A percentile compares a stretch with the other conserved stretches of the same genome.
phyloP scores from a whole-genome alignment of 53 echinoderm and acorn worm species.

The Apostichopus leukothele region DNA sequence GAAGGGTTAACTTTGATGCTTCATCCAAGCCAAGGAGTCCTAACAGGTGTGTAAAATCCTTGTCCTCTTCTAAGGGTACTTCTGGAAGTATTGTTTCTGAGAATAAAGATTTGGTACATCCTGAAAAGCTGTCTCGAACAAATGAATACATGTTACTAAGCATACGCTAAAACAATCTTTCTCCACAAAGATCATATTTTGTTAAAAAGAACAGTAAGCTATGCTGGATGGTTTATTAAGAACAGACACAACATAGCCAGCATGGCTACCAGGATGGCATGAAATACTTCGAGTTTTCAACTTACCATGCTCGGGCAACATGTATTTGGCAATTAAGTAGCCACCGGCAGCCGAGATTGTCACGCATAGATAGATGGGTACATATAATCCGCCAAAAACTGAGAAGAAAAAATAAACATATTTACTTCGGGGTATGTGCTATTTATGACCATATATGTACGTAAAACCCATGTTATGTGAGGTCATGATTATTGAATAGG shows the following conservation, averaged over 20 bases:
- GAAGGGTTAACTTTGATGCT: not conserved
- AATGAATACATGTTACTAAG: not conserved
- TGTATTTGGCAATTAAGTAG: not conserved
- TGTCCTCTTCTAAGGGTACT: not conserved
- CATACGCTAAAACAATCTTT: too few relatives aligned
- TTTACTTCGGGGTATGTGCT: too few relatives aligned
- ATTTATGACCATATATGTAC: too few relatives aligned
- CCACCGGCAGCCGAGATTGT: not conserved
- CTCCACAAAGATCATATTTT: too few relatives aligned
- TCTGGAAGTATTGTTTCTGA: not conserved
- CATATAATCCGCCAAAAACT: not conserved
- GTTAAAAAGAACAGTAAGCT: too few relatives aligned
- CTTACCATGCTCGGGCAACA: slow-evolving; percentile 2
- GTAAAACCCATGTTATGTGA: too few relatives aligned
- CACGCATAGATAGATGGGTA: not conserved
- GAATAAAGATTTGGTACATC: not conserved
- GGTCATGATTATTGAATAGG: not conserved
- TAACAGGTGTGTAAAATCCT: not conserved
- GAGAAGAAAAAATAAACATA: not conserved
- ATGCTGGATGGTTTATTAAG: too few relatives aligned
- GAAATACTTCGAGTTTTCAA: not conserved
- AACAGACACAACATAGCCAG: not conserved
- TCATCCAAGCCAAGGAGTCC: not conserved
- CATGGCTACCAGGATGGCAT: not conserved
- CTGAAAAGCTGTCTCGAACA: not conserved